phyloP scores from a whole-genome alignment of 2,113 vertebrate genomes.

The Archilochus colubris region DNA sequence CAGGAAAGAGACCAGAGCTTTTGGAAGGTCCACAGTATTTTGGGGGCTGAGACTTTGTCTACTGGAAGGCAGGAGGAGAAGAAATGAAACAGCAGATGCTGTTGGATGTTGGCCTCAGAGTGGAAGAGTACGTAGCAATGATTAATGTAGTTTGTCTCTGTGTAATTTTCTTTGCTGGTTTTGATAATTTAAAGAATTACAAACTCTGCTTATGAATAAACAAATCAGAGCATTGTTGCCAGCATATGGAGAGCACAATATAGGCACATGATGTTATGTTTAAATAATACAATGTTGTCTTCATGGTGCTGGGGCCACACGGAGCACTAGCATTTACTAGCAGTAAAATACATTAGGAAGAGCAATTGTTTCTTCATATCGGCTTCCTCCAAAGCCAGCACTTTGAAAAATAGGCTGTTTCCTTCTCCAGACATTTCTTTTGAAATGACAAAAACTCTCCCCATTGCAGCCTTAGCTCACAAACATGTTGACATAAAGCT shows the following conservation, averaged over 20 bases:
- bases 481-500: neutral
- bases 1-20: neutral
- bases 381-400: neutral
- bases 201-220: neutral
- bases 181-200: neutral
- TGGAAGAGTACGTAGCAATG: neutral
- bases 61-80: neutral
- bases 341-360: neutral
- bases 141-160: neutral
- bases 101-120: neutral
- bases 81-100: neutral
- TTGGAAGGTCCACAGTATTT: neutral
- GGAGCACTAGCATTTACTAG: neutral
- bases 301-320: fast-evolving
- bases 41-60: neutral
- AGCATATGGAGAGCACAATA: neutral
- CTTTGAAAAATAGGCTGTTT: neutral
- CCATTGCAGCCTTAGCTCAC: neutral
- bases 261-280: neutral
- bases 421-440: neutral
- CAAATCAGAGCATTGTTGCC: neutral
- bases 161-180: neutral
- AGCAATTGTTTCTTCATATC: neutral
- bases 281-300: neutral
- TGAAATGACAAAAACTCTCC: neutral